Evolutionary conservation across 2,888 invertebrate species (phyloP).

Genomic region (Herminia tarsipennalis): DNA sequence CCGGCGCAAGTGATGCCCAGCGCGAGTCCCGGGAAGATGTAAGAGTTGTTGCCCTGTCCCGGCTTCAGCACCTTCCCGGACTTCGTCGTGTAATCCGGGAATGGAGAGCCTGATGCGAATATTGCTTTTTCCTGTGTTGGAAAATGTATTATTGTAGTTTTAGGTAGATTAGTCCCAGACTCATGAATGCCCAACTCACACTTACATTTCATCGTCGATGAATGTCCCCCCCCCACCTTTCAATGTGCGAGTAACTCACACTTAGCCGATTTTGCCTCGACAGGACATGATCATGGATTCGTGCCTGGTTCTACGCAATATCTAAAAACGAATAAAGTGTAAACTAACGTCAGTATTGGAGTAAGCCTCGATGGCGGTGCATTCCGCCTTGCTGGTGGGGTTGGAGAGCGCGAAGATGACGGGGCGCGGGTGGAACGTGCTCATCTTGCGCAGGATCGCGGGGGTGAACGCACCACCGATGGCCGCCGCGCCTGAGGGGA

Average conservation of each 20-base stretch:
- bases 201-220: too few species aligned
- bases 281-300: too few species aligned
- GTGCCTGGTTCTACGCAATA: too few species aligned
- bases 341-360: slow-evolving; percentile 91
- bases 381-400: slow-evolving; percentile 99
- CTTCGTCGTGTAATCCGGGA: slow-evolving; percentile 91
- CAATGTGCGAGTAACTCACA: too few species aligned
- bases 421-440: slow-evolving; percentile 91
- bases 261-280: too few species aligned
- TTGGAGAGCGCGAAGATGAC: slow-evolving; percentile 99
- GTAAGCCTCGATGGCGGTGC: slow-evolving; percentile 99
- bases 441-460: slow-evolving; percentile 95
- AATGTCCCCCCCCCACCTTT: too few species aligned
- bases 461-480: slow-evolving; percentile 97
- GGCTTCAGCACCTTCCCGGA: slow-evolving; percentile 93
- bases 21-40: slow-evolving; percentile 98
- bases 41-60: slow-evolving; percentile 99
- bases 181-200: too few species aligned
- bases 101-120: slow-evolving; percentile 99
- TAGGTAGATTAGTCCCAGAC: too few species aligned
- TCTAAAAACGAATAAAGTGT: neutral
- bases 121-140: slow-evolving; percentile 92
- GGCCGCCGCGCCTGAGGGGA: slow-evolving; percentile 92
- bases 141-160: neutral
- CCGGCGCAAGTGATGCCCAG: slow-evolving; percentile 96